Evolutionary conservation across 1,140 invertebrate genomes (phyloP).

Genomic region (Drosophila melanogaster): DNA sequence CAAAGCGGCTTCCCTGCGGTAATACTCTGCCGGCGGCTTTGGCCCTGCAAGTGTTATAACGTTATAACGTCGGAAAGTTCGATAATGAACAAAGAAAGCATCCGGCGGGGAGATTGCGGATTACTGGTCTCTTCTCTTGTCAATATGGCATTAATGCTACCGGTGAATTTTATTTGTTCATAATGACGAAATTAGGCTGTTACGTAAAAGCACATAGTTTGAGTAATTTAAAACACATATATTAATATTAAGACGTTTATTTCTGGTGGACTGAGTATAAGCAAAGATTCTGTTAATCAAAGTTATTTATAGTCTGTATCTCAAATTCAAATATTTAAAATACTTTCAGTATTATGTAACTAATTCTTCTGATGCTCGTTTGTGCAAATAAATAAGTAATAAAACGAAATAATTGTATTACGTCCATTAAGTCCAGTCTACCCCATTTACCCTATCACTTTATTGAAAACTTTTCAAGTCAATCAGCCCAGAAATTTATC

Average conservation of each 20-base stretch:
- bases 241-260: too few species aligned
- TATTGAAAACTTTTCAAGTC: neutral
- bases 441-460: neutral
- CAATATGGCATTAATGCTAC: neutral
- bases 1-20: constrained; percentile 57
- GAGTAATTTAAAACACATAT: too few species aligned
- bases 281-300: too few species aligned
- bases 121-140: neutral
- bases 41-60: constrained; percentile 19
- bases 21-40: constrained; percentile 41
- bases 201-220: too few species aligned
- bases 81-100: constrained; percentile 24
- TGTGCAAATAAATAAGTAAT: too few species aligned
- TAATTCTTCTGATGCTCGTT: too few species aligned
- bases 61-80: constrained; percentile 26
- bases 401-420: neutral
- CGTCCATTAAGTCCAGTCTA: neutral
- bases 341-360: too few species aligned
- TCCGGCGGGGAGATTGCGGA: neutral
- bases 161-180: neutral
- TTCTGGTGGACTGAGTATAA: too few species aligned
- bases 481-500: neutral
- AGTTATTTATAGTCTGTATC: too few species aligned
- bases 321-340: too few species aligned
- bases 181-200: too few species aligned